Evolutionary conservation across 2,797 vertebrate genomes (phyloP).

Genomic region (Oceanodroma leucorhoa): DNA sequence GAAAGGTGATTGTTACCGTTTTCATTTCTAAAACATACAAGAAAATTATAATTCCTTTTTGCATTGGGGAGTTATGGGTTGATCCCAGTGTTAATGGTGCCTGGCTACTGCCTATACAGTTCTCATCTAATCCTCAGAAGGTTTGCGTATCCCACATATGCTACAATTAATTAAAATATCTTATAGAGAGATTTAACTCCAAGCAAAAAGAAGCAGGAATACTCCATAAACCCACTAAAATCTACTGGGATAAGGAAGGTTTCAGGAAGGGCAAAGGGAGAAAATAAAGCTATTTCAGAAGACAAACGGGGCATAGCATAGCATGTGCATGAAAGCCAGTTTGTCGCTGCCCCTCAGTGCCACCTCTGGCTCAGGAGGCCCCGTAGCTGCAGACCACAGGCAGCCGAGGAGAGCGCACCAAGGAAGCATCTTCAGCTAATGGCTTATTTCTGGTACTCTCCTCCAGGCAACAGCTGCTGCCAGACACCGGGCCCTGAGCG

Average conservation of each 20-base stretch:
- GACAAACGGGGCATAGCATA: not conserved
- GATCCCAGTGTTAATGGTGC: not conserved
- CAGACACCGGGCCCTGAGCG: not conserved
- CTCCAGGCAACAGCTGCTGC: not conserved
- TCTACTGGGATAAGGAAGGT: not conserved
- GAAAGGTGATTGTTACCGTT: not conserved
- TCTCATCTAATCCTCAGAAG: not conserved
- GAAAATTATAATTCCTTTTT: not conserved
- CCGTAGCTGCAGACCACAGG: not conserved
- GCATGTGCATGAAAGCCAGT: not conserved
- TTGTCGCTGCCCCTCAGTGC: not conserved
- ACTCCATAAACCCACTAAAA: not conserved
- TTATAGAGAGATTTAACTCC: not conserved
- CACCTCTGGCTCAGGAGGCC: not conserved
- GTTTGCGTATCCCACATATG: not conserved
- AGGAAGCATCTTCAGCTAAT: not conserved
- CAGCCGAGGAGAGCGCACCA: not conserved
- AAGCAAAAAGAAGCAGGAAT: not conserved
- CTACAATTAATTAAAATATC: not conserved
- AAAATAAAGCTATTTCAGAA: not conserved
- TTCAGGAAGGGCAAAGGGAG: not conserved
- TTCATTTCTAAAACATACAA: not conserved
- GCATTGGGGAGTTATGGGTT: not conserved
- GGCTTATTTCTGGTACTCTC: not conserved
- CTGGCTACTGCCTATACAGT: not conserved